These are phyloP conservation scores for Acromyrmex echinatior DNA, from an alignment of 1,140 invertebrate genomes.

Conservation along the genomic window DNA sequence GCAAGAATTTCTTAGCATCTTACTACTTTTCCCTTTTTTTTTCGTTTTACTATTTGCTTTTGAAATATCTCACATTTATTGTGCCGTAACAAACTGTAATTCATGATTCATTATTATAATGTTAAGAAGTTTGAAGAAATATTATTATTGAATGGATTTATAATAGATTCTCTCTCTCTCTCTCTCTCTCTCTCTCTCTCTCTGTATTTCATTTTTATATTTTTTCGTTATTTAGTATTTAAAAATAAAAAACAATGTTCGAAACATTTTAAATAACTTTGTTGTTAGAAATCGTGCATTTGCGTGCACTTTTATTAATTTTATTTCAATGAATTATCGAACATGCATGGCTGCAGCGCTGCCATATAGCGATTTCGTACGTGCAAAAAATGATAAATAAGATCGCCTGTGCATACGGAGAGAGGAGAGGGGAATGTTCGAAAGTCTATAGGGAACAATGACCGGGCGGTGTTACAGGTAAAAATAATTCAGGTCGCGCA, in stretches of 20 bases:
- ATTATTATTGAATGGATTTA: background rate
- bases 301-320: background rate
- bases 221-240: background rate
- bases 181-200: too few species aligned
- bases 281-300: background rate
- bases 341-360: background rate
- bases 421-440: conserved; percentile 33
- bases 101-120: conserved; percentile 7
- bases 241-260: background rate
- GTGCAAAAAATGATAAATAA: conserved; percentile 60
- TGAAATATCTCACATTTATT: background rate
- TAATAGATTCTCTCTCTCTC: background rate
- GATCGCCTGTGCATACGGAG: conserved; percentile 50
- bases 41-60: background rate
- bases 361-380: conserved; percentile 13
- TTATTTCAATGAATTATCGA: background rate
- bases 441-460: conserved; percentile 69
- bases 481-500: conserved; percentile 73
- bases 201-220: background rate
- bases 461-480: conserved; percentile 64
- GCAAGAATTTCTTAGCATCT: background rate
- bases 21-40: background rate
- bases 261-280: background rate
- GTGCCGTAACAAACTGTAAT: background rate
- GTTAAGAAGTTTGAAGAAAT: background rate